Evolutionary conservation across 2,888 invertebrate genomes (phyloP), one percentile per base, ranked within the genome.

Genomic region (Eristalis pertinax): DNA sequence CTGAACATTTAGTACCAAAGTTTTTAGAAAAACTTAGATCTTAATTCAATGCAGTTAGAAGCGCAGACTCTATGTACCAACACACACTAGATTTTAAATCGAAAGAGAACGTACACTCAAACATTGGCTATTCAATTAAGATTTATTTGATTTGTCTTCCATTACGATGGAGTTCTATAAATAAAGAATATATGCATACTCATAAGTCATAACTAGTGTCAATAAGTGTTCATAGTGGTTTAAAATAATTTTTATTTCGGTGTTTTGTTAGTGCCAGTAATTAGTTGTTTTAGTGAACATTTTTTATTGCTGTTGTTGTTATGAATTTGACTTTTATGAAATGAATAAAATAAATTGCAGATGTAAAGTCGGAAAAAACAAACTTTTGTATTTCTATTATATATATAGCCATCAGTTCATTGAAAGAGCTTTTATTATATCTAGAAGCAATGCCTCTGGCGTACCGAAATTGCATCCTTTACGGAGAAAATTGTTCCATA

Each of bases 1-100:
- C 92, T 15, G 91, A 92, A 84, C 89, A 91, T 89, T 90, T 94
- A 76, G 91, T 93, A 88, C 93, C 93, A 82, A 92, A 92, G 90
- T 93, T 91, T 90, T 89, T 92, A 84, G 91, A 92, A 74, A 92
- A 92, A 89, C 90, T 93, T 88, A 91, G 91, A 80, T 90, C 90
- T 84, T 90, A 91, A 77, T 10, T 41, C 4, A 5, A 11, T 56
- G 11, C 19, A 35, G 26, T n/a, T n/a, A 13, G 22, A 29, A 15
- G 63, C 19, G 63, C 62, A 72, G 19, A 5, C 22, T 7, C 4
- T 56, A 56, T 19, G 22, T 38, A 38, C 38, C 38, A 38, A 38
- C 13, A 38, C 35, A 11, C 38, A 2, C 13, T 38, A 38, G 11
- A 38, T 11, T 38, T 38, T 13, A 1, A 38, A 13, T 2, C 38